Evolutionary conservation across 2,797 vertebrate genomes (phyloP), one percentile per base, ranked within the genome.

Genomic region (Neostethus bicornis): DNA sequence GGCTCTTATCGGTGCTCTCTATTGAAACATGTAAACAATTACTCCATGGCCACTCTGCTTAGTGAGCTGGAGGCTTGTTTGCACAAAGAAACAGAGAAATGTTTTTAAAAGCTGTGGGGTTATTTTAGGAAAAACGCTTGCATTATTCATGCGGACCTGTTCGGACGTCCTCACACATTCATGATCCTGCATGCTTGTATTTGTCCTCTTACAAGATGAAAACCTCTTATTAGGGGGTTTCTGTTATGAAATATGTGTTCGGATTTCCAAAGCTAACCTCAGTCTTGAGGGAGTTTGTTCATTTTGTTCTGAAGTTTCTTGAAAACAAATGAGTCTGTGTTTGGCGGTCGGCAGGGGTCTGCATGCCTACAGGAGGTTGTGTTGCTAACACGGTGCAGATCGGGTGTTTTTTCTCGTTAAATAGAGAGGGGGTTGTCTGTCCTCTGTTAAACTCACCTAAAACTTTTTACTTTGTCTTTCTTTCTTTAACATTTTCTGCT

Each of bases 121-220:
- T 90, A 77, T 89, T 89, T 86, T 79, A 79, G 72, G 77, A 75
- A 79, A 84, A 68, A 29, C 28, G n/a, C 54, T 48, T 84, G 72
- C 85, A 90, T 85, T 77, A 85, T 87, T 81, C 48, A 88, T 73
- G 61, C 60, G 3, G 52, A 49, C 47, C 70, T 26, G 68, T 37
- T 20, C 24, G 17, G 63, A 56, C 50, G 44, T 52, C 51, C 57
- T 73, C 60, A 64, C 20, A 64, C 57, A 7, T 46, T 57, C 54
- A 26, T 13, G 34, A 42, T 29, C 41, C 48, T 50, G 47, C 51
- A 37, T 35, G 38, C 69, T 45, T 1, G 52, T 29, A 20, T 66
- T 69, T 23, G 28, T 23, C 19, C 41, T 28, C 35, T 48, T 28
- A 14, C 44, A 9, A 19, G 39, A 52, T 29, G 56, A 12, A 54